phyloP scores from a whole-genome alignment of 1,140 invertebrate species.

The Wasmannia auropunctata region DNA sequence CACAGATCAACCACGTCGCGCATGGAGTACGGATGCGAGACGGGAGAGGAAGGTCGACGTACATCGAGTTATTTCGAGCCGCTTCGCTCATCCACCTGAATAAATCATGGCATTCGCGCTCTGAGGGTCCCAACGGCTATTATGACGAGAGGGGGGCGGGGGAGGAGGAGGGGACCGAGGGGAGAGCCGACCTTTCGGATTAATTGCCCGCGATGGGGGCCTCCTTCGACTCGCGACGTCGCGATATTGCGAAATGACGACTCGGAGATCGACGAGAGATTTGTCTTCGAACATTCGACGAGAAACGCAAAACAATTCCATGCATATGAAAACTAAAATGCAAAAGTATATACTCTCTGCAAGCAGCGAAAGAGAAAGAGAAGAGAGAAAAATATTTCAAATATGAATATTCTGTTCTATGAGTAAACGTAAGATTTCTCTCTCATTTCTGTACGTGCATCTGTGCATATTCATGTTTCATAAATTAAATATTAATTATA shows the following conservation, averaged over 20 bases:
- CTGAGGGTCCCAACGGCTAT: constrained; percentile 24
- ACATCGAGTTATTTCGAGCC: constrained; percentile 52
- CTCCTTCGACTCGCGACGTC: constrained; percentile 26
- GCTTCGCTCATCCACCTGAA: constrained; percentile 33
- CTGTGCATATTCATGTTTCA: background rate
- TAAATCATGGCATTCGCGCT: constrained; percentile 64
- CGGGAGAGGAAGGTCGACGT: constrained; percentile 35
- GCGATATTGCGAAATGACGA: constrained; percentile 34
- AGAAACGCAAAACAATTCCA: background rate
- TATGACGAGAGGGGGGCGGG: background rate
- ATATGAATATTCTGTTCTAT: background rate
- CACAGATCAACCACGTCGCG: constrained; percentile 12
- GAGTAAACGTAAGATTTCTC: background rate
- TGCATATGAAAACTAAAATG: background rate
- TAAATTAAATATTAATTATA: background rate
- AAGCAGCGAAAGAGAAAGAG: background rate
- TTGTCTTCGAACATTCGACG: background rate
- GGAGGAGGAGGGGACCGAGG: background rate
- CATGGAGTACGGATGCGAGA: background rate
- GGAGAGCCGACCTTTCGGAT: constrained; percentile 41
- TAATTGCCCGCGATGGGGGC: constrained; percentile 42
- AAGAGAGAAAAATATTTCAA: no score
- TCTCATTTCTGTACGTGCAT: no score
- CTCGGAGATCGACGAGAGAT: background rate
- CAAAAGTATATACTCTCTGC: background rate